These are phyloP conservation scores for Aphelenchoides fujianensis DNA, from an alignment of 1,140 invertebrate genomes.

Conservation along the genomic window DNA sequence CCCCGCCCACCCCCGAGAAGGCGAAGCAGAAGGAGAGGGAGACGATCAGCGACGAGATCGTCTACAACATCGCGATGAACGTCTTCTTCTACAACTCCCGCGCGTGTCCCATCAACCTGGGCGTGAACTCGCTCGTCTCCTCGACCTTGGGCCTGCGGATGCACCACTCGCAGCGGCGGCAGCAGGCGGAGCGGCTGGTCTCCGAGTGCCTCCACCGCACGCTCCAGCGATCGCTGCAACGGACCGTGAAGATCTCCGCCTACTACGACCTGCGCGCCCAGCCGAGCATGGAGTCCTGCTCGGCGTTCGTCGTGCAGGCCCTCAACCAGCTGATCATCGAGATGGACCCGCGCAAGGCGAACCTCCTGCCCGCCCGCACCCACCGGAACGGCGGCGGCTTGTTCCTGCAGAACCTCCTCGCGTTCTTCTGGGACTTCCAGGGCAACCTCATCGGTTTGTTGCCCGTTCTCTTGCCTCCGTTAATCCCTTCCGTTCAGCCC, in stretches of 20 bases:
- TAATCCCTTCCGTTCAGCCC: neutral
- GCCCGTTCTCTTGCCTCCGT: neutral
- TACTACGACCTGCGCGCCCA: neutral
- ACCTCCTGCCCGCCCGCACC: conserved; percentile 1
- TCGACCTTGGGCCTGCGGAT: neutral
- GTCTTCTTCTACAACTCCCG: neutral
- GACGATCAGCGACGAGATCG: neutral
- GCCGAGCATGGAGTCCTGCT: neutral
- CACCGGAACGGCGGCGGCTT: conserved; percentile 2
- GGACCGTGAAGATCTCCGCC: conserved; percentile 13
- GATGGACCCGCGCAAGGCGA: conserved; percentile 6
- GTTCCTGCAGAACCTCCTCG: conserved; percentile 30
- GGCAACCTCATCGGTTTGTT: conserved; percentile 28
- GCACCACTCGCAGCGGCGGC: neutral
- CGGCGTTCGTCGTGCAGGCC: neutral
- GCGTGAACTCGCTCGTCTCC: neutral
- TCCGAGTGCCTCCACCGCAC: neutral
- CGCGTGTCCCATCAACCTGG: neutral
- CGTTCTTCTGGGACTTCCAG: conserved; percentile 33
- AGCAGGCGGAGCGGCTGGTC: neutral
- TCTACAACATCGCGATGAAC: conserved; percentile 5
- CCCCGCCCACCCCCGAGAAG: neutral
- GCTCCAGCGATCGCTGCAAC: neutral
- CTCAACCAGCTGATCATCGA: neutral
- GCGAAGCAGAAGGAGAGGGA: neutral